A percentile compares a stretch with the other conserved stretches of the same genome.
These are phyloP conservation scores for Acanthurus lineatus DNA, from an alignment of 2,797 vertebrate species.

Conservation along the genomic window DNA sequence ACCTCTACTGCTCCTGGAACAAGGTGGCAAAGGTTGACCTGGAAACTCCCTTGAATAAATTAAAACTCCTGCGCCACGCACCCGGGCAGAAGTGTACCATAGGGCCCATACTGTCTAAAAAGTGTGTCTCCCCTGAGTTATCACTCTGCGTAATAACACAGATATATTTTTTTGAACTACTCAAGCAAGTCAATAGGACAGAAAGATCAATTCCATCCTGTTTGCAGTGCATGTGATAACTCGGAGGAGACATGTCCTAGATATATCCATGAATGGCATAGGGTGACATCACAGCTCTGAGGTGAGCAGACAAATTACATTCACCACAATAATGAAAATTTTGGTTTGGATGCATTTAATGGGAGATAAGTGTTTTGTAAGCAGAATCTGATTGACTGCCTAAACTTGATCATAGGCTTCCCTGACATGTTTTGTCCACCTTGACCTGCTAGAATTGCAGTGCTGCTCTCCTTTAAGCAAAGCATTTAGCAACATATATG, in stretches of 20 bases:
- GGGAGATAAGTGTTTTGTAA: neutral
- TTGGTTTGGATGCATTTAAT: neutral
- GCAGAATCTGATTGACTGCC: neutral
- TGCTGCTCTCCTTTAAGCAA: no score
- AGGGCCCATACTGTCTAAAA: no score
- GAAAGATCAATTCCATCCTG: neutral
- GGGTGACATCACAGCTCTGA: neutral
- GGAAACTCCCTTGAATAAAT: no score
- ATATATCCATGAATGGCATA: neutral
- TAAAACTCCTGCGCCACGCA: no score
- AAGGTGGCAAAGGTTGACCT: no score
- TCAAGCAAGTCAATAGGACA: neutral
- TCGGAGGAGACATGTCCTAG: neutral
- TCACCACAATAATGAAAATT: neutral
- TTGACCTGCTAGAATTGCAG: no score
- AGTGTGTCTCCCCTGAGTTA: no score
- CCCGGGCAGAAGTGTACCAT: no score
- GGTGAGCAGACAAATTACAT: neutral
- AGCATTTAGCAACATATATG: no score
- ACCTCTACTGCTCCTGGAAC: no score
- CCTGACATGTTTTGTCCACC: no score
- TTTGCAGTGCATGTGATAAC: neutral
- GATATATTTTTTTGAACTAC: neutral
- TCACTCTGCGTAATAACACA: no score
- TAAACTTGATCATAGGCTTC: neutral